These are phyloP conservation scores for Phanerotoma sp. DNA, from an alignment of 2,888 invertebrate species.

Conservation along the genomic window DNA sequence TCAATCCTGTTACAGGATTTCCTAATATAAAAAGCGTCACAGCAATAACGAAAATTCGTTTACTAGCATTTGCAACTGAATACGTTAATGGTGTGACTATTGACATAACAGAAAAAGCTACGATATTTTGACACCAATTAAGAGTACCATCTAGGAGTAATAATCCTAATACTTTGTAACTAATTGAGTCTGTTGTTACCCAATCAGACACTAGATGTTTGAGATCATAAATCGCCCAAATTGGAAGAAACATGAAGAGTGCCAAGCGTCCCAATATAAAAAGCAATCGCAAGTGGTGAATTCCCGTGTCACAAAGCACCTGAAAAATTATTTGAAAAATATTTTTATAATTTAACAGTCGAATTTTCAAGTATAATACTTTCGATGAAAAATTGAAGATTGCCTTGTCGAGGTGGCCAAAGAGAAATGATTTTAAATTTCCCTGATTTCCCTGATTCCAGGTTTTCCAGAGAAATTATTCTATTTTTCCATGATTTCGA, in stretches of 20 bases:
- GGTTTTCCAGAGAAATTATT: no score
- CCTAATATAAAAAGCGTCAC: conserved; percentile 83
- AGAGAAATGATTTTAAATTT: no score
- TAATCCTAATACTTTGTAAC: conserved; percentile 63
- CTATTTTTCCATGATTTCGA: no score
- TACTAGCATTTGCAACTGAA: conserved; percentile 93
- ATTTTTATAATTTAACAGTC: conserved; percentile 45
- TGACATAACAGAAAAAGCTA: conserved; percentile 91
- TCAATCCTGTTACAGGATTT: conserved; percentile 87
- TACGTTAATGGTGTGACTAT: conserved; percentile 92
- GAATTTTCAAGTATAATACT: no score
- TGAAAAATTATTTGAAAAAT: conserved; percentile 48
- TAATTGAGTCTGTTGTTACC: conserved; percentile 38
- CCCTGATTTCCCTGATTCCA: no score
- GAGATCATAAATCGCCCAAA: conserved; percentile 77
- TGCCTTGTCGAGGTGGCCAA: no score
- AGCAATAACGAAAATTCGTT: conserved; percentile 88
- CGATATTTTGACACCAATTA: conserved; percentile 93
- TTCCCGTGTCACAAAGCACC: conserved; percentile 81
- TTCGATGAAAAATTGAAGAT: no score
- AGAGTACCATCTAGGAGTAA: conserved; percentile 79
- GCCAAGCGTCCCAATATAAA: conserved; percentile 78
- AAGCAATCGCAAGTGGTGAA: conserved; percentile 87
- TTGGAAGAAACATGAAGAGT: conserved; percentile 77
- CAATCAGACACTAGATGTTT: conserved; percentile 62